Base-by-base conservation (phyloP, 2,113 vertebrate genomes). In the Larimichthys crocea region DNA sequence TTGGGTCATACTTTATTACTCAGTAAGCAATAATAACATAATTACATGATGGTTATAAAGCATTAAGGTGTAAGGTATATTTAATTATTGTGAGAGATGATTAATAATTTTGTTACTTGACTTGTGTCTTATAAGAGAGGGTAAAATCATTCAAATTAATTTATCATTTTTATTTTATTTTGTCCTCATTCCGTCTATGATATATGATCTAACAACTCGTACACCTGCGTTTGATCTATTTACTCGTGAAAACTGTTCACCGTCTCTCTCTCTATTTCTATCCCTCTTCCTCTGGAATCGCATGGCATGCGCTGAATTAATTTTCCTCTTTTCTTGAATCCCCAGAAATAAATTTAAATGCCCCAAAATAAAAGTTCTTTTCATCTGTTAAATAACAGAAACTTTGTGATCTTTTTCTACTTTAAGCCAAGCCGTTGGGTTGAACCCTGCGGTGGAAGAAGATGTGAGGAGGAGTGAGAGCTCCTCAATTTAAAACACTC, bases 391-490 rank as follows among this genome's bases (percentile, higher is more conserved):
- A 83, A 83, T 60, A 48, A 35, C 53, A 70, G 73, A 83, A 77
- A 85, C 73, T 82, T 82, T 92, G 40, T 79, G 75, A 85, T 88
- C 64, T 89, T 85, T 63, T 76, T 63, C 3, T 46, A 57, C 89
- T 91, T 49, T 4, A 31, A 93, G 80, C 79, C 46, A 75, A 69
- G 90, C 91, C 73, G 63, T 22, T 50, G 89, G 92, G 72, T 80
- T 40, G 76, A 62, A 50, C 50, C 91, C 91, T 83, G 68, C 78
- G 80, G 91, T 79, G 80, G 55, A 48, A 78, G 60, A 56, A 77
- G 85, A 83, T 68, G 85, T 55, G 26, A 73, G 73, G 67, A 83
- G 59, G 67, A 76, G 55, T 49, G 29, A 42, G 29, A 42, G 59
- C 70, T 80, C 57, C 68, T 74, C 76, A 70, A 20, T 82, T 80